A percentile compares a stretch with the other conserved stretches of the same genome.
Evolutionary conservation across 2,797 vertebrate genomes (phyloP).

Genomic region (Pitangus sulphuratus): DNA sequence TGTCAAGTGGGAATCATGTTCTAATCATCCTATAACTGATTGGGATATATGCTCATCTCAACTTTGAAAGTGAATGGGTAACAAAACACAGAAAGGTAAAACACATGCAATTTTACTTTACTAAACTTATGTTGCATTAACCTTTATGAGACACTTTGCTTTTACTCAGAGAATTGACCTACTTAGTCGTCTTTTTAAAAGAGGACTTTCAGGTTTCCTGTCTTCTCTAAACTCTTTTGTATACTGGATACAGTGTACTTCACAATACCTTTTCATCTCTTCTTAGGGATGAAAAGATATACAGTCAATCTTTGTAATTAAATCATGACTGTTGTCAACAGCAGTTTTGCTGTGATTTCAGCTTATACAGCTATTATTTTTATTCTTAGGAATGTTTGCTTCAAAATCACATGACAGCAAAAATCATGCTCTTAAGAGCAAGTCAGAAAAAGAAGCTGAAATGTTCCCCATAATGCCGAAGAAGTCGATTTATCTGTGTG

Average conservation of each 20-base stretch:
- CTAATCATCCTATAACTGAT: conserved; percentile 45
- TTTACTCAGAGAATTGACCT: neutral
- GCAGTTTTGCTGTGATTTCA: conserved; percentile 10
- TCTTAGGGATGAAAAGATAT: neutral
- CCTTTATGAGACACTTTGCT: neutral
- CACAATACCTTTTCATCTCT: neutral
- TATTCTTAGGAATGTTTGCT: conserved; percentile 7
- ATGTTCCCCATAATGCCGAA: neutral
- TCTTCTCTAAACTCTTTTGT: conserved; percentile 29
- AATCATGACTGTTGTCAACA: neutral
- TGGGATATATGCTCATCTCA: neutral
- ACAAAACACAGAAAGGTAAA: conserved; percentile 32
- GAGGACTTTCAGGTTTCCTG: neutral
- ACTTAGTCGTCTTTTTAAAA: neutral
- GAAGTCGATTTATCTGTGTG: neutral
- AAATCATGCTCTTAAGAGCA: neutral
- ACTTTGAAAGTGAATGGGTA: conserved; percentile 25
- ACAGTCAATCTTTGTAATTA: conserved; percentile 27
- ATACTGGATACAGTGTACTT: neutral
- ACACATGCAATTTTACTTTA: neutral
- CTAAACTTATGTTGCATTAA: conserved; percentile 33
- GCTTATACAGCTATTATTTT: neutral
- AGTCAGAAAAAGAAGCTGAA: conserved; percentile 12
- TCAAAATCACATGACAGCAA: neutral
- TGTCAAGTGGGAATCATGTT: conserved; percentile 39